Conservation (phyloP, 2,797 vertebrate species). For the Morelia viridis region DNA sequence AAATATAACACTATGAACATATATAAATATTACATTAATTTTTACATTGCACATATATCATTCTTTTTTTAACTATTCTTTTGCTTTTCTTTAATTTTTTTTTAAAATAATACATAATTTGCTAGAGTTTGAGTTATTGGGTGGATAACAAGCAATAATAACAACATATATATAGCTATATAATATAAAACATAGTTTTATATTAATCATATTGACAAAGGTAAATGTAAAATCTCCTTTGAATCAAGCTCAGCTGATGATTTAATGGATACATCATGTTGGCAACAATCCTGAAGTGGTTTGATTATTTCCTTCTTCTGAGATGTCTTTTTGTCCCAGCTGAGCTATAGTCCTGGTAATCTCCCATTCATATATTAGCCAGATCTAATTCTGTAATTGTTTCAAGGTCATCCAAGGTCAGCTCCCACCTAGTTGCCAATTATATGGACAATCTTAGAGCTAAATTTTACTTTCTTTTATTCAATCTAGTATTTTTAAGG, state of each 20-base stretch:
- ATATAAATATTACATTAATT: background rate
- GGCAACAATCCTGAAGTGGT: no score
- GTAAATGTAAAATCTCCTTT: no score
- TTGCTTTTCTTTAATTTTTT: background rate
- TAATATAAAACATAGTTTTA: background rate
- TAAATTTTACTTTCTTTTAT: background rate
- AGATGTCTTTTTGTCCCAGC: no score
- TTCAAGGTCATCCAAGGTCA: no score
- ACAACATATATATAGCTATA: background rate
- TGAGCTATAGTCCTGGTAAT: background rate
- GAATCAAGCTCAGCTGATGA: no score
- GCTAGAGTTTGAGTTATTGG: background rate
- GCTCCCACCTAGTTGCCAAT: background rate
- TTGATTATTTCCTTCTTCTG: no score
- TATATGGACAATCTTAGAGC: background rate
- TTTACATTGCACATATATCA: background rate
- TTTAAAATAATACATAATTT: background rate
- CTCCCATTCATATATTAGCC: background rate
- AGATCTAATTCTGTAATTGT: no score
- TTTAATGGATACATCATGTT: no score
- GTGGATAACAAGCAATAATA: background rate
- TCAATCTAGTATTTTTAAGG: background rate
- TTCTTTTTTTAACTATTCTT: background rate
- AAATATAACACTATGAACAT: background rate
- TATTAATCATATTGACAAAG: background rate